Percentiles rank a stretch among this genome's conserved stretches.
Conservation (phyloP, 2,113 vertebrate species). For the Pseudopipra pipra region DNA sequence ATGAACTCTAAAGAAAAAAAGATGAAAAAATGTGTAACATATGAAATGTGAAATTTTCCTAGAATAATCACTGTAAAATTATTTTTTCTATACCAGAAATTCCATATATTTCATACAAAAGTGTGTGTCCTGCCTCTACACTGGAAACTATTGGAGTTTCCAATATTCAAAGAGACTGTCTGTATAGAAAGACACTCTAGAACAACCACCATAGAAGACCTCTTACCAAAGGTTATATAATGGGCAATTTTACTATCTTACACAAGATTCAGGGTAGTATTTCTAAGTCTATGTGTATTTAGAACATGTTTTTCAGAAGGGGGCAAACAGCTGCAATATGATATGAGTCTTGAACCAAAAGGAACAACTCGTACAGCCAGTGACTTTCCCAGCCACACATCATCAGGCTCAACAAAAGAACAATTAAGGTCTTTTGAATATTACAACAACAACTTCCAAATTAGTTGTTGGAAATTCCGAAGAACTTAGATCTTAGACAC, state of each 20-base stretch:
- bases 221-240: background rate
- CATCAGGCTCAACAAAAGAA: slow-evolving; percentile 3
- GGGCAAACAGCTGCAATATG: background rate
- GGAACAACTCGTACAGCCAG: background rate
- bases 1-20: background rate
- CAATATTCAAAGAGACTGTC: background rate
- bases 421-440: background rate
- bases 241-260: background rate
- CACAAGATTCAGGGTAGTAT: background rate
- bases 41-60: background rate
- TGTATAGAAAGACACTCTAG: background rate
- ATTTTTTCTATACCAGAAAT: background rate
- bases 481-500: slow-evolving; percentile 20
- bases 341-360: background rate
- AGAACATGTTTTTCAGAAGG: background rate
- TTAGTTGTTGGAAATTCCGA: too few relatives aligned
- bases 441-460: slow-evolving; percentile 20
- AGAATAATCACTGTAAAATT: background rate
- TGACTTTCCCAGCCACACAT: background rate
- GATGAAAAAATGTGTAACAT: background rate
- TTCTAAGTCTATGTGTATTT: background rate
- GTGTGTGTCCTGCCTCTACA: background rate
- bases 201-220: background rate
- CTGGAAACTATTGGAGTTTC: background rate
- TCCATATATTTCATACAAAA: background rate